Base-by-base conservation (phyloP, 2,113 vertebrate species). In the Salvelinus alpinus region DNA sequence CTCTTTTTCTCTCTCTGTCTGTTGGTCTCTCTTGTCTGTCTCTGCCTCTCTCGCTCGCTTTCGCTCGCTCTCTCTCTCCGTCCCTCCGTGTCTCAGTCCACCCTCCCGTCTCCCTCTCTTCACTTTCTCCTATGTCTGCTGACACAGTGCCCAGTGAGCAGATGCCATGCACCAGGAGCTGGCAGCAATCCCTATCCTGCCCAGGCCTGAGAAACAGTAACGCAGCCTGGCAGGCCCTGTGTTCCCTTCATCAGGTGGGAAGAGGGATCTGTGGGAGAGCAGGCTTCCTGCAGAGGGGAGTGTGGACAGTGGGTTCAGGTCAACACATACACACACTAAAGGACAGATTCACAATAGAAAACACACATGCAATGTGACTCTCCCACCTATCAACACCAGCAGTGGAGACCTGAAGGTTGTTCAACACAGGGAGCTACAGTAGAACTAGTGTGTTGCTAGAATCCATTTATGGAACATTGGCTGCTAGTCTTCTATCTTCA, bases 121-220 rank as follows among this genome's bases (percentile, higher is more conserved):
- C 34, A 62, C 54, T 72, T 34, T 59, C 62, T 66, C 75, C 75
- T 3, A 6, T 75, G 73, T 85, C 64, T 82, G 73, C 82, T 84
- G 74, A 81, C 82, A 76, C 72, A 51, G 82, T 69, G 78, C 75
- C 66, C 62, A 75, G 79, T 64, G 34, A 70, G 64, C 18, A 72
- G 78, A 84, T 84, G 75, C 80, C 69, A 24, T 78, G 82, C 80
- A 80, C 78, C 75, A 73, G 80, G 82, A 66, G 11, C 73, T 81
- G 77, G 75, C 79, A 78, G 70, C 4, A 5, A 65, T 72, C 65
- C 51, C 79, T 83, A 75, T 80, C 75, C 67, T 81, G 80, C 69
- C 48, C 64, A 11, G 20, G 34, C 44, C 44, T 44, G n/a, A 48
- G 22, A 31, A 12, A 47, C n/a, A n/a, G 64, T 5, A 7, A 1